Base-by-base conservation (phyloP, 1,140 invertebrate species). In the Aphelenchoides fujianensis region DNA sequence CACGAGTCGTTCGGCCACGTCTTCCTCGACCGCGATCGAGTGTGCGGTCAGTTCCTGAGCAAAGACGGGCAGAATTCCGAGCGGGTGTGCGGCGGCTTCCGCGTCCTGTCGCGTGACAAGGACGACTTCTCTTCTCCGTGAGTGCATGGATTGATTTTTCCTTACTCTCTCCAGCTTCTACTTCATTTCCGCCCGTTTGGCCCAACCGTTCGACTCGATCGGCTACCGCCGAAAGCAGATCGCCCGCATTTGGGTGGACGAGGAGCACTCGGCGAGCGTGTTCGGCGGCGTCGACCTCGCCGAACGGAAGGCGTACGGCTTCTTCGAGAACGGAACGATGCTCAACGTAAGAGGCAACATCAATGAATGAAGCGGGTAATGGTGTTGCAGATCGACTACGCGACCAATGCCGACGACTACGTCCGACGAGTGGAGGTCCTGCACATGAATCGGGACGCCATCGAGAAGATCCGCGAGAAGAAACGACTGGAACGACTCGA, bases 1-100 rank as follows among this genome's bases (percentile, higher is more conserved):
- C 55, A 59, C 55, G 55, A 59, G 34, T 59, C 55, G 5, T 59
- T 59, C 23, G 55, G 55, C 5, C 55, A 59, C 55, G 55, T 59
- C 5, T 59, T 19, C 19, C 34, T 59, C 27, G 5, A 59, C 7
- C 5, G 55, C 7, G 23, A 59, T 19, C 55, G 19, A 19, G 19
- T 59, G 28, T 59, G 55, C 19, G 55, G 55, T 59, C 55, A 19
- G 5, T 59, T 59, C 23, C 19, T 59, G 55, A 5, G 27, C 5
- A 23, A 7, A 5, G 55, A 59, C 34, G 5, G 19, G 12, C 28
- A 5, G 27, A 5, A 59, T 30, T 30, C 55, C 27, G 55, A 59
- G 34, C 5, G 19, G 34, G 55, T 59, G 7, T 59, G 55, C 34
- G 55, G 55, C 7, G 55, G 55, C 55, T 59, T 59, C 19, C 55